Evolutionary conservation across 2,113 vertebrate genomes (phyloP).

Genomic region (Amblyornis subalaris): DNA sequence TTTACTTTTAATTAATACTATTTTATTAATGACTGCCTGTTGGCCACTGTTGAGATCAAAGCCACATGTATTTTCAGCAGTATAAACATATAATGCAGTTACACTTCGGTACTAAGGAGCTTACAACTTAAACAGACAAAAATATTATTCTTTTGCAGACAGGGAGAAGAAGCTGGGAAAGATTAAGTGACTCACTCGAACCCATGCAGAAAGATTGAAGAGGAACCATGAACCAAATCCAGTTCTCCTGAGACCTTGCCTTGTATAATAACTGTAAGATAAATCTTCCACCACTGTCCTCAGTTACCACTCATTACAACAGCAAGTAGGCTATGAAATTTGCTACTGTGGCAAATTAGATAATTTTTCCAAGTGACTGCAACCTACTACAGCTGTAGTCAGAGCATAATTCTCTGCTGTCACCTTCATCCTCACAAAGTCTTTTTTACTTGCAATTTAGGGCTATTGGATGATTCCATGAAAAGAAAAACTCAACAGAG

Average conservation of each 20-base stretch:
- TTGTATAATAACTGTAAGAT: background rate
- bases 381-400: background rate
- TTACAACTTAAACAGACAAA: background rate
- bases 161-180: background rate
- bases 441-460: background rate
- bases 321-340: background rate
- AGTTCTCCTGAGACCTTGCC: background rate
- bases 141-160: background rate
- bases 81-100: background rate
- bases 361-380: background rate
- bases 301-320: background rate
- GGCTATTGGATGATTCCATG: background rate
- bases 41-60: background rate
- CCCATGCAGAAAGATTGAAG: background rate
- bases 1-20: slow-evolving; percentile 2
- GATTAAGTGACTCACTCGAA: background rate
- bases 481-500: background rate
- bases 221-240: background rate
- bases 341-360: background rate
- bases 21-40: background rate
- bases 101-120: background rate
- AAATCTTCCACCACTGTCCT: background rate
- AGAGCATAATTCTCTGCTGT: background rate
- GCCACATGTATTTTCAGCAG: background rate
- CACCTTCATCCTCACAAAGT: background rate